Base-by-base conservation (phyloP, 2,797 vertebrate species). In the Chaunax sp. region DNA sequence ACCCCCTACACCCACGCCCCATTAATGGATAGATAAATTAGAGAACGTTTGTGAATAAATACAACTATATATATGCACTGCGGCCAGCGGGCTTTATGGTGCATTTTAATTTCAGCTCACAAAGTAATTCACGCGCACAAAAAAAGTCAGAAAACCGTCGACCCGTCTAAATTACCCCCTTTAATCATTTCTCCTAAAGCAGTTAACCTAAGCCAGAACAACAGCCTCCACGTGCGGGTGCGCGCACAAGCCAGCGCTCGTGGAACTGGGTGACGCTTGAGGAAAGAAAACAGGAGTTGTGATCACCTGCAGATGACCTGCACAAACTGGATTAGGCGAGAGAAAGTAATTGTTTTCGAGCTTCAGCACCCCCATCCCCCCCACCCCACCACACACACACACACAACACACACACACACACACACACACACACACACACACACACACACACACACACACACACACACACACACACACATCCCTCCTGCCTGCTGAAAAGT, bases 221-320 rank as follows among this genome's bases (percentile, higher is more conserved):
- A 23, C 57, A 16, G 37, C 55, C 51, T 64, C 40, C 52, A 53
- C 46, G 30, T 41, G 57, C 23, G 53, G 56, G 30, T 11, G 69
- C 35, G 55, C 18, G 44, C 38, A 37, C 53, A 43, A 45, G 45
- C 15, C n/a, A 3, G 51, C 25, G n/a, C 37, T 35, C 44, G 22
- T 49, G 26, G 23, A 33, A 33, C n/a, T 6, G 59, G 16, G 26
- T 49, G 23, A 13, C 8, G 47, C 60, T 8, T 23, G 22, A n/a
- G 19, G 22, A n/a, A 2, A 37, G n/a, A 10, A 16, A 37, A 55
- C 9, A 25, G 3, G 49, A 50, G 26, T 46, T 43, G 22, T 23
- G 69, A 64, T 78, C 46, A 64, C 53, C 72, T 59, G 63, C 41
- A 50, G 69, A 64, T 74, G 53, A 69, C 51, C 37, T 33, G 53